Conservation (phyloP, 2,113 vertebrate species). For the Gracilinanus agilis region DNA sequence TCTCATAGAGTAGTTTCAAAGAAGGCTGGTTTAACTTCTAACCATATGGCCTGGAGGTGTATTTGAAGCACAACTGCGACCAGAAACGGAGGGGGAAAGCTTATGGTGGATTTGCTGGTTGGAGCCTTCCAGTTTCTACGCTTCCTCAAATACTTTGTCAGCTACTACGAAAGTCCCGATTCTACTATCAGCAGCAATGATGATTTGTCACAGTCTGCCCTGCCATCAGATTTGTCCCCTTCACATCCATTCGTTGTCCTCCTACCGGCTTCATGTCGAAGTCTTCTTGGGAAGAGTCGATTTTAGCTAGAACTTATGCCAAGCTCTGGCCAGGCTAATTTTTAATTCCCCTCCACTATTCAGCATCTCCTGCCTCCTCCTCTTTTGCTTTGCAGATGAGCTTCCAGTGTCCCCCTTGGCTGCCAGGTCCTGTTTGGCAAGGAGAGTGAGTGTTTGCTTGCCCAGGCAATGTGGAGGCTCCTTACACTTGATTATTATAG, state of each 20-base stretch:
- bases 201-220: neutral
- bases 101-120: neutral
- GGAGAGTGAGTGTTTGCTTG: neutral
- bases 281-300: neutral
- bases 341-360: neutral
- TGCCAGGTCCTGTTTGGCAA: neutral
- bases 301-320: neutral
- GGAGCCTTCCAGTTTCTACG: neutral
- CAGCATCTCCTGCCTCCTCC: neutral
- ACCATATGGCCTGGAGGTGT: neutral
- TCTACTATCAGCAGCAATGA: neutral
- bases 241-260: neutral
- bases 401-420: neutral
- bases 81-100: neutral
- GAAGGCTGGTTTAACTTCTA: constrained; percentile 8
- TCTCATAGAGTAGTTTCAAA: neutral
- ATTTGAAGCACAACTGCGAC: constrained; percentile 27
- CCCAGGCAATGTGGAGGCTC: neutral
- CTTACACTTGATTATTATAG: neutral
- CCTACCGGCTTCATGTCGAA: neutral
- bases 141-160: neutral
- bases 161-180: neutral
- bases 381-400: neutral
- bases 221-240: neutral
- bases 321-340: neutral